Evolutionary conservation across 2,888 invertebrate species (phyloP).

Genomic region (Diachrysia chrysitis): DNA sequence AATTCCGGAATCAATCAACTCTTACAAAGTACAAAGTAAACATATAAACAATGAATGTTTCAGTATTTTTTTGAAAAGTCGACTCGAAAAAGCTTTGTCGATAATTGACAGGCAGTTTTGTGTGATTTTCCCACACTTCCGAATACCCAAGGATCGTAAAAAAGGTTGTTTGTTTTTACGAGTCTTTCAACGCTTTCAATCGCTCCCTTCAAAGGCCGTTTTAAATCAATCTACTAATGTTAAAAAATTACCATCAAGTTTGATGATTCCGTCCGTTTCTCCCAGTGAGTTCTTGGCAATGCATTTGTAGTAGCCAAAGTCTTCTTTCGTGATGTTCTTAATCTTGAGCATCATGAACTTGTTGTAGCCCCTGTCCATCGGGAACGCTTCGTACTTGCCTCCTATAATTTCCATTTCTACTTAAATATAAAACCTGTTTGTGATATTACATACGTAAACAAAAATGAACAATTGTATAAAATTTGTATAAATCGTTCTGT

Average conservation of each 20-base stretch:
- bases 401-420: constrained; percentile 93
- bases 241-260: constrained; percentile 93
- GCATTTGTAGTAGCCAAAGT: constrained; percentile 97
- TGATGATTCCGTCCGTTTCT: constrained; percentile 96
- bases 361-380: constrained; percentile 96
- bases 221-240: constrained; percentile 60
- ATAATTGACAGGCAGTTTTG: constrained; percentile 60
- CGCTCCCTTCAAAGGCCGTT: constrained; percentile 39
- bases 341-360: constrained; percentile 98
- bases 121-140: constrained; percentile 58
- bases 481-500: not conserved
- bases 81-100: constrained; percentile 52
- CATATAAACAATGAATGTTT: constrained; percentile 14
- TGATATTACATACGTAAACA: constrained; percentile 31
- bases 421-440: constrained; percentile 85
- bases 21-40: constrained; percentile 10
- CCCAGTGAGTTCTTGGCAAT: constrained; percentile 97
- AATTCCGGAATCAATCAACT: not conserved
- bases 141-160: constrained; percentile 61
- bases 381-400: constrained; percentile 96
- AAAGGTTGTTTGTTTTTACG: constrained; percentile 58
- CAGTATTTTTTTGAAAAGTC: constrained; percentile 18
- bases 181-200: constrained; percentile 57
- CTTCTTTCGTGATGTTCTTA: constrained; percentile 93
- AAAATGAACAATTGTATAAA: not conserved